phyloP scores from a whole-genome alignment of 2,797 vertebrate genomes.

The Caiman crocodilus region DNA sequence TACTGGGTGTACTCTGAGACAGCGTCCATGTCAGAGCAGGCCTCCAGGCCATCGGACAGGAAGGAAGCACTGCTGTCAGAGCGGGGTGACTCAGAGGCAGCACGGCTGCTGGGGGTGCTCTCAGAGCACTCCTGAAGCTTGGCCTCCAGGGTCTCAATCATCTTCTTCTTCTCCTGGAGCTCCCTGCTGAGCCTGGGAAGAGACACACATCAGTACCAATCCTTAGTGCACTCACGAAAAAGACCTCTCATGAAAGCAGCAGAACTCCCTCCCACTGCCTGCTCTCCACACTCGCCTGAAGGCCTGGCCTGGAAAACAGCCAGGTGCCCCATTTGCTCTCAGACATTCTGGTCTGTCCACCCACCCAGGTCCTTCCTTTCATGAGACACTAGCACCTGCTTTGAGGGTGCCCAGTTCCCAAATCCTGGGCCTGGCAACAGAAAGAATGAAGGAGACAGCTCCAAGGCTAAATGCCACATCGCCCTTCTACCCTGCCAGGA shows the following conservation, averaged over 20 bases:
- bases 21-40: constrained; percentile 85
- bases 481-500: not conserved
- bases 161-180: constrained; percentile 92
- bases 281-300: not conserved
- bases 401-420: not conserved
- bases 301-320: not conserved
- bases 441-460: not conserved
- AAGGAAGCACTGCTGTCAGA: constrained; percentile 90
- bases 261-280: not conserved
- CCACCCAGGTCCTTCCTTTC: not conserved
- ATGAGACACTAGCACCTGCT: not conserved
- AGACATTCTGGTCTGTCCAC: too few relatives aligned
- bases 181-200: constrained; percentile 87
- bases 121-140: constrained; percentile 85
- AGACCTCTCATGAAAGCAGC: too few relatives aligned
- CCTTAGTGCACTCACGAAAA: too few relatives aligned
- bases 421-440: not conserved
- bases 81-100: constrained; percentile 84
- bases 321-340: rapidly evolving
- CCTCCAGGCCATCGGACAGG: constrained; percentile 87
- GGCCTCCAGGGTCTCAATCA: constrained; percentile 89
- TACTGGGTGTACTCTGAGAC: constrained; percentile 84
- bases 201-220: not conserved
- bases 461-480: not conserved
- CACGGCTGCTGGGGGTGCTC: constrained; percentile 86